Conservation (phyloP, 2,888 invertebrate species). For the Tenthredo scrophulariae region DNA sequence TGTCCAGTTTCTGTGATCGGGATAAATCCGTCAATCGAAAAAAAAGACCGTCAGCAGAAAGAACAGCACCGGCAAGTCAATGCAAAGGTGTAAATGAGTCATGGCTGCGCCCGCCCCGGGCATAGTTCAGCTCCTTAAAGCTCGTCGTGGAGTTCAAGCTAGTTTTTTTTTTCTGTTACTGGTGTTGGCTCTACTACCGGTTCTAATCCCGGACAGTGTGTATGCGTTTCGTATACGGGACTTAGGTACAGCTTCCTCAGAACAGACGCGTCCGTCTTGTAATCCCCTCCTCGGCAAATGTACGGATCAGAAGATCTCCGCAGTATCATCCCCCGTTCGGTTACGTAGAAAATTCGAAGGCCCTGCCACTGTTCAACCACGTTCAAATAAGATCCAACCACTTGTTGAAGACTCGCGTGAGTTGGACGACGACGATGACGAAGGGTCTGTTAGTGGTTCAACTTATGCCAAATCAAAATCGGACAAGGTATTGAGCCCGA, state of each 20-base stretch:
- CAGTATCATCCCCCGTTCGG: neutral
- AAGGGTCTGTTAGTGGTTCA: slow-evolving; percentile 51
- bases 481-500: slow-evolving; percentile 21
- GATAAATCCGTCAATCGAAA: slow-evolving; percentile 12
- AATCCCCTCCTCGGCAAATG: slow-evolving; percentile 65
- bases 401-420: slow-evolving; percentile 63
- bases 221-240: slow-evolving; percentile 73
- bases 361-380: neutral
- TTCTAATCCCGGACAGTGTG: slow-evolving; percentile 39
- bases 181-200: slow-evolving; percentile 30
- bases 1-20: slow-evolving; percentile 52
- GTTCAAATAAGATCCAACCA: slow-evolving; percentile 33
- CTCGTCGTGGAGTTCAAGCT: slow-evolving; percentile 23
- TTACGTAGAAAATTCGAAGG: slow-evolving; percentile 31
- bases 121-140: slow-evolving; percentile 14
- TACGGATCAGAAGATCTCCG: slow-evolving; percentile 46
- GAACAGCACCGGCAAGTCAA: slow-evolving; percentile 46
- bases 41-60: slow-evolving; percentile 38
- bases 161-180: slow-evolving; percentile 14
- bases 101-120: slow-evolving; percentile 52
- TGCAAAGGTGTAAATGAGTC: slow-evolving; percentile 41
- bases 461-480: slow-evolving; percentile 50
- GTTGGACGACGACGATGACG: slow-evolving; percentile 61
- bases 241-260: slow-evolving; percentile 55
- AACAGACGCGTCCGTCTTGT: slow-evolving; percentile 60